Evolutionary conservation across 2,888 invertebrate species (phyloP).

Genomic region (Onchidella celtica): DNA sequence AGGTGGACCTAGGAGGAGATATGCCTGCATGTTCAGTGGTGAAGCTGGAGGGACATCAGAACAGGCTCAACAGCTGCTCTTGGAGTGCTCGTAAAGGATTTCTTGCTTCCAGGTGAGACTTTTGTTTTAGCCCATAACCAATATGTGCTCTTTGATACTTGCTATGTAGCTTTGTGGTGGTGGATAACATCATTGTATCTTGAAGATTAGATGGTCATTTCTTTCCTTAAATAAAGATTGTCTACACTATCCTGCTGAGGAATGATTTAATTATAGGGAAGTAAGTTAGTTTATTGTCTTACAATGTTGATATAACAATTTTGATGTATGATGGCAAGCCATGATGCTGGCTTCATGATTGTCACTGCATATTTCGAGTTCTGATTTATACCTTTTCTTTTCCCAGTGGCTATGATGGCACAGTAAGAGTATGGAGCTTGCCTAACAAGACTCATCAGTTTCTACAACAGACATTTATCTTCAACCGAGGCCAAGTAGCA

Average conservation of each 20-base stretch:
- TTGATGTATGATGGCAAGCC: not conserved
- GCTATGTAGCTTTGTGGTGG: too few species aligned
- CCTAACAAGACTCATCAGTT: slow-evolving; percentile 79
- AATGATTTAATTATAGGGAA: too few species aligned
- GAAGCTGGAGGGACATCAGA: slow-evolving; percentile 83
- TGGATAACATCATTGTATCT: too few species aligned
- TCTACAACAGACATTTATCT: slow-evolving; percentile 83
- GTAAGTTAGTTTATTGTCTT: not conserved
- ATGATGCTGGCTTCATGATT: not conserved
- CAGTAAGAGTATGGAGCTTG: slow-evolving; percentile 83
- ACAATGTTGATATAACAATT: not conserved
- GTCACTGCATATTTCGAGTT: too few species aligned
- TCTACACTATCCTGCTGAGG: too few species aligned
- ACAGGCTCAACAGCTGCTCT: slow-evolving; percentile 81
- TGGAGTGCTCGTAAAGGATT: slow-evolving; percentile 81
- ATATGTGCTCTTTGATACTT: too few species aligned
- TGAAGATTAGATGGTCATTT: too few species aligned
- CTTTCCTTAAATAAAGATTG: too few species aligned
- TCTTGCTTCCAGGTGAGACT: slow-evolving; percentile 82
- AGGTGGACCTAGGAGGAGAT: slow-evolving; percentile 82
- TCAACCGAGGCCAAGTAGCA: slow-evolving; percentile 80
- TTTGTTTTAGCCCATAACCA: too few species aligned
- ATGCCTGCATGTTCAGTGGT: slow-evolving; percentile 79
- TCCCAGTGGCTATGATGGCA: slow-evolving; percentile 84
- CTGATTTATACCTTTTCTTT: not conserved